A percentile compares a stretch with the other conserved stretches of the same genome.
Evolutionary conservation across 1,140 invertebrate genomes (phyloP).

Genomic region (Nomia melanderi): DNA sequence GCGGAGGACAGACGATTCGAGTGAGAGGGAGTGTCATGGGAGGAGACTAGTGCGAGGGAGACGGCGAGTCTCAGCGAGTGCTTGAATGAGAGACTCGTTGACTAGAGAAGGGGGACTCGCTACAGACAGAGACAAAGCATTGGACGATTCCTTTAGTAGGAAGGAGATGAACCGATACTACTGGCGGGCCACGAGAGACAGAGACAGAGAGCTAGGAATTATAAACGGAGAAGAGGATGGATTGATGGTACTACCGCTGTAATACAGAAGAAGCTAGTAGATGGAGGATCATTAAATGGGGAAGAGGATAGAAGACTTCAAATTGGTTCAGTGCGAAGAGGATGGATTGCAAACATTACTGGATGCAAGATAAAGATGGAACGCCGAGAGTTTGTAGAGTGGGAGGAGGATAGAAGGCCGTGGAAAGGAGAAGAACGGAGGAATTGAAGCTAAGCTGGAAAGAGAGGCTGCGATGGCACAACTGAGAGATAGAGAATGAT

Average conservation of each 20-base stretch:
- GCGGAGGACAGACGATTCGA: neutral
- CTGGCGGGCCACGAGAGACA: too few species aligned
- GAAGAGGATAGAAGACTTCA: neutral
- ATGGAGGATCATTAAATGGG: neutral
- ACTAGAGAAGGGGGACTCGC: neutral
- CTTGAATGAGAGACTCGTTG: slow-evolving; percentile 1
- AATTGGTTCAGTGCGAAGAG: neutral
- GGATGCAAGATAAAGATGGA: neutral
- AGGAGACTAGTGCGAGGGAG: neutral
- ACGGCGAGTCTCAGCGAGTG: neutral
- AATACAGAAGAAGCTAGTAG: neutral
- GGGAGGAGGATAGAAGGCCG: neutral
- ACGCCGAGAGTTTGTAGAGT: too few species aligned
- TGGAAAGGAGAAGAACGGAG: too few species aligned
- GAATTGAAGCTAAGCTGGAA: neutral
- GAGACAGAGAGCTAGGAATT: too few species aligned
- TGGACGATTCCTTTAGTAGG: neutral
- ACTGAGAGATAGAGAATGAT: neutral
- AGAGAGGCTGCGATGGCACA: neutral
- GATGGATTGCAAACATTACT: neutral
- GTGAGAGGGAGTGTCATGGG: neutral
- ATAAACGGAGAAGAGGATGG: too few species aligned
- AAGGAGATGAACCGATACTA: neutral
- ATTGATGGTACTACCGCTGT: too few species aligned
- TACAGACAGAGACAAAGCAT: neutral